Percentiles rank a stretch among this genome's conserved stretches.
These are phyloP conservation scores for Marmota flaviventris DNA, from an alignment of 2,113 vertebrate species.

Conservation along the genomic window DNA sequence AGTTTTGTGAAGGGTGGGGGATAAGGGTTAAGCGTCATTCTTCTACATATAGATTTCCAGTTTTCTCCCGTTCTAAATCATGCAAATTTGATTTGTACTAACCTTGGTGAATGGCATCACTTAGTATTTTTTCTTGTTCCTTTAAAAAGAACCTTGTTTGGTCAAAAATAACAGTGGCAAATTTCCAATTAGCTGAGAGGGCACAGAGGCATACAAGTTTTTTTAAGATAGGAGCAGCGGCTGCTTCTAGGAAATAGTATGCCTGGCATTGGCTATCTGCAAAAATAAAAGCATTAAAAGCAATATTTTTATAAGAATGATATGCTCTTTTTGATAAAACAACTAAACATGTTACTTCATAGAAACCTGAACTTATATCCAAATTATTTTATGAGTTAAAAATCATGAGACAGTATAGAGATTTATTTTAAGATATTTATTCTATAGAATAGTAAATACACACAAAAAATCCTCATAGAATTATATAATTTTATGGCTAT, in stretches of 20 bases:
- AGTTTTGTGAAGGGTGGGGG: too few relatives aligned
- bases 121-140: constrained; percentile 89
- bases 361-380: constrained; percentile 45
- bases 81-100: constrained; percentile 64
- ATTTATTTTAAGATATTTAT: constrained; percentile 53
- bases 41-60: too few relatives aligned
- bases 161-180: constrained; percentile 87
- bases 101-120: constrained; percentile 85
- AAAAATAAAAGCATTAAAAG: constrained; percentile 64
- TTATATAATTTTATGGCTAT: not conserved
- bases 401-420: not conserved
- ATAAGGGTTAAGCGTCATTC: too few relatives aligned
- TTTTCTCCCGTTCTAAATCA: too few relatives aligned
- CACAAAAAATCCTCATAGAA: not conserved
- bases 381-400: constrained; percentile 53
- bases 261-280: constrained; percentile 89
- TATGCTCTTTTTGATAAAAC: not conserved
- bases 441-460: constrained; percentile 12
- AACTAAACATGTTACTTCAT: constrained; percentile 15
- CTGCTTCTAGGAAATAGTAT: constrained; percentile 86
- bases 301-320: not conserved
- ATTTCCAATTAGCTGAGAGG: constrained; percentile 85
- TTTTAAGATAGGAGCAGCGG: constrained; percentile 85
- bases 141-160: constrained; percentile 90
- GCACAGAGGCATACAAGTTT: constrained; percentile 79